Base-by-base conservation (phyloP, 2,113 vertebrate species). In the Grammomys surdaster region DNA sequence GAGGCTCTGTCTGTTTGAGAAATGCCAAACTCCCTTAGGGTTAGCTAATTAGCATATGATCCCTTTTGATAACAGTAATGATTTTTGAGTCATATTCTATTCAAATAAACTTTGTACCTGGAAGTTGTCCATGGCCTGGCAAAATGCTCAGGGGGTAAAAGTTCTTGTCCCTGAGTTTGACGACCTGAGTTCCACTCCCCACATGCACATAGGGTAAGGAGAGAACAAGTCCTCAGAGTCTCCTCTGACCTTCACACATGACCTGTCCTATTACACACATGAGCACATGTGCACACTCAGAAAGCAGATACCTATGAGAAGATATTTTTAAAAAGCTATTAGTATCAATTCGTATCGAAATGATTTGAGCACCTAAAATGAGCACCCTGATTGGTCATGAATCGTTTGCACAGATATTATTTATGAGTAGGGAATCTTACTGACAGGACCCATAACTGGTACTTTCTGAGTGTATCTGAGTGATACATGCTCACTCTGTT, bases 41-140 rank as follows among this genome's bases (percentile, higher is more conserved):
- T 81, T 92, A 63, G n/a, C 72, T n/a, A 69, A 0, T 89, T 40
- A 86, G n/a, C 24, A 70, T 93, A 63, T 77, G 72, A 60, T 80
- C 48, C 58, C 19, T 43, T 43, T 89, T 51, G 60, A 86, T 56
- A 48, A 31, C 65, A 94, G 48, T 80, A 80, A 86, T 91, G 65
- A 69, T 80, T 70, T 14, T 14, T 92, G 54, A 85, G 63, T 48
- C 69, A 46, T 63, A 14, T 51, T 85, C 81, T 65, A 70, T 86
- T 86, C 36, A 76, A 46, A 54, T 81, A 82, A 70, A 70, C 58
- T 89, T 91, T 91, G 16, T 95, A 86, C 36, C 92, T 97, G 77
- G 51, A 36, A 80, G 31, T 51, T 56, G 51, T 36, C 19, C 77
- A 56, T 56, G 77, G 77, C 19, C 51, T 56, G 77, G 51, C 51